phyloP scores from a whole-genome alignment of 2,113 vertebrate genomes.

The Australoheros scitulus region DNA sequence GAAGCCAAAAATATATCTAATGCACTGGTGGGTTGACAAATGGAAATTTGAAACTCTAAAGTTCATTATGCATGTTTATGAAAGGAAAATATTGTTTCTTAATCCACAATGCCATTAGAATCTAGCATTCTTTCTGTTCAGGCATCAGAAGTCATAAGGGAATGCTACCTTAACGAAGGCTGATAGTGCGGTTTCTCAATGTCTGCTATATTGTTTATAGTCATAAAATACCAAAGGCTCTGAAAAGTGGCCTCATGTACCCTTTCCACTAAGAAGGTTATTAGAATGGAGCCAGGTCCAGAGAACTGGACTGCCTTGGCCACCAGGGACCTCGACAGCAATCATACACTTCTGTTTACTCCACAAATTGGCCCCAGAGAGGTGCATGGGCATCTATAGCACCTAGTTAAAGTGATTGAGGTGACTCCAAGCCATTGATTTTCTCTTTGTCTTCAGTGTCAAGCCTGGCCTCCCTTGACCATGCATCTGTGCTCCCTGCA shows the following conservation, averaged over 20 bases:
- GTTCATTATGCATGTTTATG: slow-evolving; percentile 22
- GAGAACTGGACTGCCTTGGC: slow-evolving; percentile 61
- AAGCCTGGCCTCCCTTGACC: slow-evolving; percentile 57
- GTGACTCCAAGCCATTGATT: slow-evolving; percentile 79
- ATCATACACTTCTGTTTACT: slow-evolving; percentile 74
- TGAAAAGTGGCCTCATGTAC: slow-evolving; percentile 37
- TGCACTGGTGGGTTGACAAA: background rate
- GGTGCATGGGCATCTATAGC: slow-evolving; percentile 56
- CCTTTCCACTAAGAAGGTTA: slow-evolving; percentile 58
- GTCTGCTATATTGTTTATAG: slow-evolving; percentile 31
- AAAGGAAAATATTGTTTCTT: background rate
- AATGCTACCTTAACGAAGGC: slow-evolving; percentile 44
- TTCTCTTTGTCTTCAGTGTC: slow-evolving; percentile 63
- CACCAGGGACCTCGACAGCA: slow-evolving; percentile 52
- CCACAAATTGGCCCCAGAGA: slow-evolving; percentile 83
- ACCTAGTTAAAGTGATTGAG: slow-evolving; percentile 84
- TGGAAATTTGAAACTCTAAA: background rate
- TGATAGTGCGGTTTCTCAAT: background rate
- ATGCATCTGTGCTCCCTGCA: slow-evolving; percentile 35
- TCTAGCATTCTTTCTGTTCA: slow-evolving; percentile 8
- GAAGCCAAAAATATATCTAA: background rate
- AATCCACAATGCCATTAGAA: slow-evolving; percentile 4
- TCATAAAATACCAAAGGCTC: slow-evolving; percentile 38
- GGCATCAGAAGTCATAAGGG: slow-evolving; percentile 30
- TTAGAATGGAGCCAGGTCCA: slow-evolving; percentile 69